Evolutionary conservation across 2,113 vertebrate species (phyloP).

Genomic region (Beaufortia kweichowensis): DNA sequence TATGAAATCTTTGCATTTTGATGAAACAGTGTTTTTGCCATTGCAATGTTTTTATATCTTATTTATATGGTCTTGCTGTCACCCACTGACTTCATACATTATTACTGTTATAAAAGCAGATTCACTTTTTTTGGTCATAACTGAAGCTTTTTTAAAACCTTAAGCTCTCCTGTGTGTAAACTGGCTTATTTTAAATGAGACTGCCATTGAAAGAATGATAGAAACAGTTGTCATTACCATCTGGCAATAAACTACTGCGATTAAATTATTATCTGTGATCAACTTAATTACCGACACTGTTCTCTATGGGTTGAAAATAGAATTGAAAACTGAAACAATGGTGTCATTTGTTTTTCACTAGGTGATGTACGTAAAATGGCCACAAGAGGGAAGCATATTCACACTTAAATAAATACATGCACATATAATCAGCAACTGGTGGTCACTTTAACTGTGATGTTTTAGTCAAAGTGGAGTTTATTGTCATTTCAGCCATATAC

Average conservation of each 20-base stretch:
- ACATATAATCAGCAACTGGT: background rate
- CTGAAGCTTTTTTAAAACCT: background rate
- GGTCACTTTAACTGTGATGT: no score
- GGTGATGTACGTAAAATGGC: no score
- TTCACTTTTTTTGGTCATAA: background rate
- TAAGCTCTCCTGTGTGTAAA: no score
- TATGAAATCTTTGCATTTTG: background rate
- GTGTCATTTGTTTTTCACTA: no score
- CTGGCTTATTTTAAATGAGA: background rate
- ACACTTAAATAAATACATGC: constrained; percentile 19
- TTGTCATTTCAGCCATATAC: no score
- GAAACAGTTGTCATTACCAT: background rate
- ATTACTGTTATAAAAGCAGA: background rate
- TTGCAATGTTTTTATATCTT: background rate
- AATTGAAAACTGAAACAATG: no score
- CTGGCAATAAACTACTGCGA: no score
- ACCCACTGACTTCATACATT: background rate
- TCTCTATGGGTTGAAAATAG: background rate
- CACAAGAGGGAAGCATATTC: constrained; percentile 61
- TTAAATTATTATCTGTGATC: no score
- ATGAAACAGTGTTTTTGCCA: background rate
- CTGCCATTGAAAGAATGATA: background rate
- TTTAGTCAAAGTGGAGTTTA: no score
- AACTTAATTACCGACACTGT: no score
- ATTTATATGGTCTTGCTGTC: background rate